Conservation (phyloP, 2,113 vertebrate species). For the Archocentrus centrarchus region DNA sequence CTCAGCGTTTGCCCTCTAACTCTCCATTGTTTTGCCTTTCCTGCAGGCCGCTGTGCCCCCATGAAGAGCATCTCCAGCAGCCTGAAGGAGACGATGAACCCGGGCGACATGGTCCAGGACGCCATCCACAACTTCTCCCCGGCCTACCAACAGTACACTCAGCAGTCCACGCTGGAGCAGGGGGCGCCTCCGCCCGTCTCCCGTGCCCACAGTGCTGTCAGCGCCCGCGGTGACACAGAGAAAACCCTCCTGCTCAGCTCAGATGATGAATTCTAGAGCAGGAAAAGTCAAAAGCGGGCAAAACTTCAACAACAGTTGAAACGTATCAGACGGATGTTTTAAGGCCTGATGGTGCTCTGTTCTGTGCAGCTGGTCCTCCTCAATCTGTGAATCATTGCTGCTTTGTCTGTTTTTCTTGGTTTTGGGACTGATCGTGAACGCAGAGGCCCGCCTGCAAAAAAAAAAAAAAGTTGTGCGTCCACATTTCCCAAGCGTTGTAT, state of each 20-base stretch:
- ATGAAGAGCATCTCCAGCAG: conserved; percentile 99
- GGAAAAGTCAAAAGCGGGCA: not conserved
- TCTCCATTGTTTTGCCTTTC: fast-evolving
- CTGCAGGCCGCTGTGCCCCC: conserved; percentile 89
- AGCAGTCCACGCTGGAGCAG: conserved; percentile 94
- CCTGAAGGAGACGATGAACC: conserved; percentile 98
- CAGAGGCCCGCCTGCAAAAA: not conserved
- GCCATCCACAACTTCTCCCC: conserved; percentile 99
- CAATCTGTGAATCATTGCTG: not conserved
- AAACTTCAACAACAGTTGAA: not conserved
- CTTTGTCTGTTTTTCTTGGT: conserved; percentile 22
- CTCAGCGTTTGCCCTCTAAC: not conserved
- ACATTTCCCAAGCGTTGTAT: not conserved
- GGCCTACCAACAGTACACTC: conserved; percentile 98
- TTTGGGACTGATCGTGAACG: not conserved
- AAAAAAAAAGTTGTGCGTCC: not conserved
- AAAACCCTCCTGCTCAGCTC: conserved; percentile 97
- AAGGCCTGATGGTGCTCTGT: not conserved
- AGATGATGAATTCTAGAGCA: conserved; percentile 91
- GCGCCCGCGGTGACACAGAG: conserved; percentile 87
- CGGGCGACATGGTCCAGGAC: conserved; percentile 96
- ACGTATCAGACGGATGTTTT: not conserved
- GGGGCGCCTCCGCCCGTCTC: conserved; percentile 79
- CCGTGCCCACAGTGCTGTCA: conserved; percentile 79
- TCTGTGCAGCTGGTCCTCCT: conserved; percentile 2